phyloP scores from a whole-genome alignment of 2,888 invertebrate genomes.

The Pycnomerus fuliginosus region DNA sequence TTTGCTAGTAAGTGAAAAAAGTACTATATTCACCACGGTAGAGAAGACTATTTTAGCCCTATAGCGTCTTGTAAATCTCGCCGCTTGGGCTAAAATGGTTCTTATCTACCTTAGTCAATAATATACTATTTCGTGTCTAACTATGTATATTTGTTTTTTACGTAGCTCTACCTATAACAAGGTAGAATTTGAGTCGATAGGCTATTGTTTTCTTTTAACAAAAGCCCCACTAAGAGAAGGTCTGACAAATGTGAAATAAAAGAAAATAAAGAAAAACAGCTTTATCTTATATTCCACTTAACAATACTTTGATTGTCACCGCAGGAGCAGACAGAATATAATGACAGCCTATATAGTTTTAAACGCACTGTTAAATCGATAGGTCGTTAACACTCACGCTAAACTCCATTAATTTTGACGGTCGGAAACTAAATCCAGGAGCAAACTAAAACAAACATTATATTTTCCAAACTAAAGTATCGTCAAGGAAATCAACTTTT shows the following conservation, averaged over 20 bases:
- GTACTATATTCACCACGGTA: too few relatives aligned
- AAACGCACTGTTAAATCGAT: constrained; percentile 21
- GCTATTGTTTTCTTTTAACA: constrained; percentile 18
- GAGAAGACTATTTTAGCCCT: too few relatives aligned
- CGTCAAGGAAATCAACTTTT: too few relatives aligned
- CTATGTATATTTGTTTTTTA: too few relatives aligned
- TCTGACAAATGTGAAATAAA: constrained; percentile 17
- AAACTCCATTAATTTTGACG: constrained; percentile 9
- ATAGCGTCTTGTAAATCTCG: too few relatives aligned
- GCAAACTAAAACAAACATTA: too few relatives aligned
- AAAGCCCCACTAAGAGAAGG: constrained; percentile 15
- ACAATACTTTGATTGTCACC: constrained; percentile 14
- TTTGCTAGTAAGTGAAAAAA: too few relatives aligned
- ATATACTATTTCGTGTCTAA: too few relatives aligned
- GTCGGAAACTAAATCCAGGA: constrained; percentile 7
- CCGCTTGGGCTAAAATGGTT: too few relatives aligned
- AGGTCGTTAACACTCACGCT: constrained; percentile 19
- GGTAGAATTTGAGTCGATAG: constrained; percentile 6
- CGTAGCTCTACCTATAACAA: constrained; percentile 8
- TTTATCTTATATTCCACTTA: constrained; percentile 15
- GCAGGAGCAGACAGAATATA: constrained; percentile 11
- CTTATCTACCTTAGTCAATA: too few relatives aligned
- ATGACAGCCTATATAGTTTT: constrained; percentile 18
- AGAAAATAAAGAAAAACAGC: constrained; percentile 13
- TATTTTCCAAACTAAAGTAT: too few relatives aligned